phyloP scores from a whole-genome alignment of 2,797 vertebrate species.

The Nothura maculosa region DNA sequence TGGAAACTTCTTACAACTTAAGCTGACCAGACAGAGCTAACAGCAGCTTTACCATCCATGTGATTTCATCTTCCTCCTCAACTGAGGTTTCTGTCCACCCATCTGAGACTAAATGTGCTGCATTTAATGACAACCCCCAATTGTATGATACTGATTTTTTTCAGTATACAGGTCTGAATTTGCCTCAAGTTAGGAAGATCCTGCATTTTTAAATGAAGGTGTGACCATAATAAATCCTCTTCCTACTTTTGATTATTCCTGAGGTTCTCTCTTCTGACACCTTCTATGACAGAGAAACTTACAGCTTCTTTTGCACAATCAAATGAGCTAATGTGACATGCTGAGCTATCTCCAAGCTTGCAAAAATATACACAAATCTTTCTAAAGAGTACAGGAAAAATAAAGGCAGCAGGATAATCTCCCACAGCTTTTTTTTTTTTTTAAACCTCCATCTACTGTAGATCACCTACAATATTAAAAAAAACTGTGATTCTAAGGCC shows the following conservation, averaged over 20 bases:
- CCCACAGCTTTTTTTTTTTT: neutral
- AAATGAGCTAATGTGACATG: rapidly evolving
- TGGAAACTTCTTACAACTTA: neutral
- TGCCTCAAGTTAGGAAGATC: neutral
- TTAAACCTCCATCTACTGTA: neutral
- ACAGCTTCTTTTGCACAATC: neutral
- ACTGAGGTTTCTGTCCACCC: neutral
- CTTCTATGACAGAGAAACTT: neutral
- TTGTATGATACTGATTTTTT: neutral
- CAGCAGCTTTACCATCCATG: neutral
- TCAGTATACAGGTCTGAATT: rapidly evolving
- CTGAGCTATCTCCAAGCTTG: neutral
- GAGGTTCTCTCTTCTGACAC: neutral
- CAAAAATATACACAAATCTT: neutral
- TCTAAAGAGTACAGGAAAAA: neutral
- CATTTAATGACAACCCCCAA: neutral
- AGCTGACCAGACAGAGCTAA: neutral
- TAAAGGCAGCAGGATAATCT: neutral
- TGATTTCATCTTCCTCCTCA: neutral
- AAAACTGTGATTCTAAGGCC: neutral
- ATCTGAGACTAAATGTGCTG: neutral
- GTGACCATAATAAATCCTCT: neutral
- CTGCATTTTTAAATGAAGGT: neutral
- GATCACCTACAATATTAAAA: neutral
- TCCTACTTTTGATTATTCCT: neutral